Base-by-base conservation (phyloP, 2,113 vertebrate genomes). In the Collichthys lucidus region DNA sequence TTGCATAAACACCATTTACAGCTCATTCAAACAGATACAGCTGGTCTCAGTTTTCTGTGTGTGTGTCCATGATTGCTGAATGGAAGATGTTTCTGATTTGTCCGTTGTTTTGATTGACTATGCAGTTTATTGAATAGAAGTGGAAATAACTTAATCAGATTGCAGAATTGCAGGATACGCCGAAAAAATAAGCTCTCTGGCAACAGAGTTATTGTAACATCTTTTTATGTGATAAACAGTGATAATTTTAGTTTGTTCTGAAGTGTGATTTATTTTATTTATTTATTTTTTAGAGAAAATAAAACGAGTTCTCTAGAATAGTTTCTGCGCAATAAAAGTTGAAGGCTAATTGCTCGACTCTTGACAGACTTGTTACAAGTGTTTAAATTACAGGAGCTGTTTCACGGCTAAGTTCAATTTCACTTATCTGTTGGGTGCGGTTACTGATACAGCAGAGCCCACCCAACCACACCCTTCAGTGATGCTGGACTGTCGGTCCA, bases 1-100 rank as follows among this genome's bases (percentile, higher is more conserved):
- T 84, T 81, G 69, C 86, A 85, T 87, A 87, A 93, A 93, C 89
- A 88, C 83, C 60, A 86, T 92, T 92, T 91, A 91, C 85, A 90
- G 56, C 80, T 88, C 77, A 84, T 79, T 85, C 73, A 87, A 84
- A 82, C 83, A 86, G 88, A 88, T 83, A 78, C 89, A 89, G 86
- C 90, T 91, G 86, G 59, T 79, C 85, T 80, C 65, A 12, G 81
- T 86, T 91, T 79, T 79, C 65, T 69, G 57, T 60, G 52, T 15
- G 72, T 15, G 72, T 60, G 74, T 59, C 50, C 74, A 2, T 56
- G 14, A 63, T 75, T 75, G 66, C 40, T 87, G 77, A 88, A 69
- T 72, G 71, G 78, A 77, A 81, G 84, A 91, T 86, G 86, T 84
- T 91, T 91, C 63, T 78, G 71, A 53, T 87, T 65, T 71, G 29